Percentiles rank a stretch among this genome's conserved stretches.
These are phyloP conservation scores for Epinotia bilunana DNA, from an alignment of 2,888 invertebrate genomes.

Conservation along the genomic window DNA sequence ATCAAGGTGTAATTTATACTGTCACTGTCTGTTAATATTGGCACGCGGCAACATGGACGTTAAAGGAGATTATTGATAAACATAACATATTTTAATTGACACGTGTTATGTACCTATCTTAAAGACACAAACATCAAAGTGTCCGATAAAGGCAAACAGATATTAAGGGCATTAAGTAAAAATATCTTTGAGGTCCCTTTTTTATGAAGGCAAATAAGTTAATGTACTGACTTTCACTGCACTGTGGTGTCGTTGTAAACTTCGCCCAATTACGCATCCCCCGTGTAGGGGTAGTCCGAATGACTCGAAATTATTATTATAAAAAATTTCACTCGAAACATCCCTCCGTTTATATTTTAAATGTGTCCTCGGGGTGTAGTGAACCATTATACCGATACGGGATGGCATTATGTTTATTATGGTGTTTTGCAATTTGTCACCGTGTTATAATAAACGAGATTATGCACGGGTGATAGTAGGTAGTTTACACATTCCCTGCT, in stretches of 20 bases:
- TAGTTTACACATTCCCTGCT: background rate
- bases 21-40: too few relatives aligned
- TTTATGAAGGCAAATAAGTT: background rate
- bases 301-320: conserved; percentile 74
- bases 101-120: too few relatives aligned
- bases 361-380: conserved; percentile 73
- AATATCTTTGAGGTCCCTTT: too few relatives aligned
- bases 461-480: background rate
- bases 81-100: too few relatives aligned
- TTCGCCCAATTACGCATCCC: conserved; percentile 52
- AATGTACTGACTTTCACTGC: background rate
- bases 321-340: conserved; percentile 69
- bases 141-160: too few relatives aligned
- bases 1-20: too few relatives aligned
- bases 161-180: too few relatives aligned
- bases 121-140: too few relatives aligned
- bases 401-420: conserved; percentile 52
- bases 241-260: conserved; percentile 61
- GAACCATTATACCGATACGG: conserved; percentile 45
- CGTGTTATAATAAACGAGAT: conserved; percentile 24
- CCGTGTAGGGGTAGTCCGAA: conserved; percentile 60
- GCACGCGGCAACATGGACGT: too few relatives aligned
- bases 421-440: conserved; percentile 51
- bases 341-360: conserved; percentile 66
- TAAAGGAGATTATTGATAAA: too few relatives aligned